phyloP scores from a whole-genome alignment of 2,113 vertebrate species.

The Litocranius walleri region DNA sequence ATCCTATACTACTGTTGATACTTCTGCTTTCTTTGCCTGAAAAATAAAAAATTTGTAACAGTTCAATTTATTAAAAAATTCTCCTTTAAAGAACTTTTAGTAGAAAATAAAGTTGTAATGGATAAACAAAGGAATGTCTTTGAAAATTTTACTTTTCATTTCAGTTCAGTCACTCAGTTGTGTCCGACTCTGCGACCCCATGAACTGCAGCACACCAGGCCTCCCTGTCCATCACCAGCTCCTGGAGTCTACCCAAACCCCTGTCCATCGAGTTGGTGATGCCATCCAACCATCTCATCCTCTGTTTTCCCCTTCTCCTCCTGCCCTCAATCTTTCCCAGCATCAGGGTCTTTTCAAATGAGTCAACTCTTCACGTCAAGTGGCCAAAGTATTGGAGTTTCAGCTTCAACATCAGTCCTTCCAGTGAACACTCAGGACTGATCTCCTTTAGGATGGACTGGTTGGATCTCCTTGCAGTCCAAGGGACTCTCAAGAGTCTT shows the following conservation, averaged over 20 bases:
- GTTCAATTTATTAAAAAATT: background rate
- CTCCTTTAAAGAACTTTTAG: background rate
- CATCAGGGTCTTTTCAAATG: background rate
- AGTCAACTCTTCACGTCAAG: background rate
- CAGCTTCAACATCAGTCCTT: background rate
- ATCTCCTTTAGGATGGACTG: background rate
- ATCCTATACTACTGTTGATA: background rate
- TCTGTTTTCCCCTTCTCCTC: background rate
- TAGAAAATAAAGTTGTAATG: background rate
- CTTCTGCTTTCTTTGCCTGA: background rate
- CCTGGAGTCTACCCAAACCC: background rate
- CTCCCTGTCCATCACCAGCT: background rate
- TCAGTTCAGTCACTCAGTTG: background rate
- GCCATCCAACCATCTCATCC: background rate
- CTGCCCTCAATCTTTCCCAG: background rate
- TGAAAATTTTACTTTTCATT: background rate
- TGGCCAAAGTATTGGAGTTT: background rate
- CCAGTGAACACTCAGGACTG: background rate
- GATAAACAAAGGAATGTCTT: background rate
- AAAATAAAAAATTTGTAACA: background rate
- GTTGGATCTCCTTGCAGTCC: background rate
- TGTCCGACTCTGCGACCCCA: background rate
- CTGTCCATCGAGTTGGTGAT: rapidly evolving
- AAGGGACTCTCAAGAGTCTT: background rate
- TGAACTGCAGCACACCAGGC: background rate